Evolutionary conservation across 1,140 invertebrate species (phyloP).

Genomic region (Zaprionus camerounensis): DNA sequence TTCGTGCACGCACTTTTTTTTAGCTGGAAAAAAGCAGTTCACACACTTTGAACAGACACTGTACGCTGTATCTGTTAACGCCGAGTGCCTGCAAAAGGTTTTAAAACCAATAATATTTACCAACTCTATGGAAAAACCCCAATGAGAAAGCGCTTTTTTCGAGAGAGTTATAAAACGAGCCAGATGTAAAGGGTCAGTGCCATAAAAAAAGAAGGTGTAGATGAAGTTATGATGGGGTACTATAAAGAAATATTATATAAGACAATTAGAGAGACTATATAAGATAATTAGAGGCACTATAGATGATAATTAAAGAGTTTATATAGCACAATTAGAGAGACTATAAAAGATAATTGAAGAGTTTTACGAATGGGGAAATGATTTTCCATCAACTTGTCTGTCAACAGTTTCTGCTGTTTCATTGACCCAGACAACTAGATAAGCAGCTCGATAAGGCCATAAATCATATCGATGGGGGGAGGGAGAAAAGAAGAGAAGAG

Average conservation of each 20-base stretch:
- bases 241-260: conserved; percentile 2
- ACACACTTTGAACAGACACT: neutral
- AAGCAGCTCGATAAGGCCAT: neutral
- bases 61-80: neutral
- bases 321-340: neutral
- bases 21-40: conserved; percentile 14
- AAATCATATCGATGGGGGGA: neutral
- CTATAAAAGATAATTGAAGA: neutral
- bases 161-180: neutral
- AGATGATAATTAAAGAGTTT: neutral
- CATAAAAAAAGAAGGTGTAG: neutral
- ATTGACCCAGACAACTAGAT: conserved; percentile 26
- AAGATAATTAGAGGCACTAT: neutral
- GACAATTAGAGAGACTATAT: neutral
- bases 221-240: neutral
- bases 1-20: conserved; percentile 64
- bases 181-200: neutral
- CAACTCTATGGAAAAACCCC: conserved; percentile 7
- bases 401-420: conserved; percentile 1
- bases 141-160: conserved; percentile 6
- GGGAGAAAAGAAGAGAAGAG: neutral
- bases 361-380: neutral
- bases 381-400: neutral
- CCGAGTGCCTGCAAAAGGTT: neutral
- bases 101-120: conserved; percentile 11